Evolutionary conservation across 2,888 invertebrate genomes (phyloP).

Genomic region (Meganola albula): DNA sequence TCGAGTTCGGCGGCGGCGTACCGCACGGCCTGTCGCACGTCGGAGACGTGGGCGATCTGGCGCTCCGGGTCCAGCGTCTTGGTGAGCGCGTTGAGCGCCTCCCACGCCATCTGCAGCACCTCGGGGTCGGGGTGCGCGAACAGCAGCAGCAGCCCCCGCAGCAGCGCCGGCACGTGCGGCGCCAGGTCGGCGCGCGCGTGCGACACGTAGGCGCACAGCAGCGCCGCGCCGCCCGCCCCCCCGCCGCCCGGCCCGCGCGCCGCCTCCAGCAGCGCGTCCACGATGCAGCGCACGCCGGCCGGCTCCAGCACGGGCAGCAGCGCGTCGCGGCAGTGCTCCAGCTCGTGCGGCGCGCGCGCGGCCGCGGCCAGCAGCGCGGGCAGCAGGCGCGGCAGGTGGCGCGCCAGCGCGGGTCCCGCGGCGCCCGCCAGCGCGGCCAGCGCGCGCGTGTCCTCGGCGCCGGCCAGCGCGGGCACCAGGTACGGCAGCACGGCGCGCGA

Average conservation of each 20-base stretch:
- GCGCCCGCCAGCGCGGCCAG: conserved; percentile 82
- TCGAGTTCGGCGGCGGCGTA: conserved; percentile 92
- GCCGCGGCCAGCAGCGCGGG: conserved; percentile 91
- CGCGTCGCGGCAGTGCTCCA: conserved; percentile 95
- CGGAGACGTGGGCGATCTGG: conserved; percentile 90
- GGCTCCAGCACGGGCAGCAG: conserved; percentile 94
- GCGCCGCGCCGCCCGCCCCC: conserved; percentile 88
- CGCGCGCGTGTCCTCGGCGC: conserved; percentile 40
- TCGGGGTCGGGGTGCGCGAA: conserved; percentile 89
- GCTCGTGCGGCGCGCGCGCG: conserved; percentile 85
- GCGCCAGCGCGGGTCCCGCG: conserved; percentile 77
- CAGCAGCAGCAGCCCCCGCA: conserved; percentile 90
- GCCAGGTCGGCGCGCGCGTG: conserved; percentile 92
- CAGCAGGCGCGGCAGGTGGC: conserved; percentile 94
- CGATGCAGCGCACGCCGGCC: conserved; percentile 84
- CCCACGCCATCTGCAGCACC: conserved; percentile 88
- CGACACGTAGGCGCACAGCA: conserved; percentile 93
- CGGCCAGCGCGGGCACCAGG: conserved; percentile 95
- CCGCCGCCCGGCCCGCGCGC: conserved; percentile 57
- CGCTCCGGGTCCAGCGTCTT: conserved; percentile 91
- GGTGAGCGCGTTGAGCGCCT: conserved; percentile 91
- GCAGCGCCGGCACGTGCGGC: conserved; percentile 90
- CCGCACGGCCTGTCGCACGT: conserved; percentile 94
- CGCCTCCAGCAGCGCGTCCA: conserved; percentile 40
- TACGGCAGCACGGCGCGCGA: conserved; percentile 97